These are phyloP conservation scores for Otis tarda DNA, from an alignment of 2,113 vertebrate species.

Conservation along the genomic window DNA sequence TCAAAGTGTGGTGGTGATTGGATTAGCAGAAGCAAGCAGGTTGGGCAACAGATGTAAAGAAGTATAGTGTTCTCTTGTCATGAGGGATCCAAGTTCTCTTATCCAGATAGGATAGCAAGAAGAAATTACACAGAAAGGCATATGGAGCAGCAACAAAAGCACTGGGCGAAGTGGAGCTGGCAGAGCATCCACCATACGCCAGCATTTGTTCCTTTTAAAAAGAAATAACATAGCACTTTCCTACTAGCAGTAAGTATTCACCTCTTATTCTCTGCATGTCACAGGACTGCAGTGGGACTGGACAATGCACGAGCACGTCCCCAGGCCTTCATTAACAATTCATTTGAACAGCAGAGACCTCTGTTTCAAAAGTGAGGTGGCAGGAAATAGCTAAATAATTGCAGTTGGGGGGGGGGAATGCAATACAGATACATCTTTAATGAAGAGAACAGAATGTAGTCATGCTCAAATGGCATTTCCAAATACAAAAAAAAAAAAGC, in stretches of 20 bases:
- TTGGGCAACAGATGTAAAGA: background rate
- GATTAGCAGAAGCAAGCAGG: background rate
- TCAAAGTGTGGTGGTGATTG: fast-evolving
- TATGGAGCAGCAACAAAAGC: background rate
- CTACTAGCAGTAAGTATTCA: background rate
- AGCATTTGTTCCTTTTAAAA: slow-evolving; percentile 18
- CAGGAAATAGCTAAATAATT: slow-evolving; percentile 41
- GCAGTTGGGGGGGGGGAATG: background rate
- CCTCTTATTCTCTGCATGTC: slow-evolving; percentile 24
- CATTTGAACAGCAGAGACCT: slow-evolving; percentile 43
- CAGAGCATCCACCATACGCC: background rate
- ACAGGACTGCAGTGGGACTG: background rate
- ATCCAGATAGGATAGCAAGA: background rate
- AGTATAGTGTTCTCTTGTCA: background rate
- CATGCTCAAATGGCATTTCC: slow-evolving; percentile 9
- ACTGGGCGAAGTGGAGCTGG: background rate
- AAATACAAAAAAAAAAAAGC: background rate
- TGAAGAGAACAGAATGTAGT: slow-evolving; percentile 8
- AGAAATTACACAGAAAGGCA: background rate
- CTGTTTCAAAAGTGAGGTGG: slow-evolving; percentile 43
- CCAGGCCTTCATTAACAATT: slow-evolving; percentile 63
- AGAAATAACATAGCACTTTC: background rate
- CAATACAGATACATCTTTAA: background rate
- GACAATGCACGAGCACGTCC: background rate
- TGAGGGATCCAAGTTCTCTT: background rate